Evolutionary conservation across 1,140 invertebrate species (phyloP), one percentile per base, ranked within the genome.

Genomic region (Zaprionus tsacasi): DNA sequence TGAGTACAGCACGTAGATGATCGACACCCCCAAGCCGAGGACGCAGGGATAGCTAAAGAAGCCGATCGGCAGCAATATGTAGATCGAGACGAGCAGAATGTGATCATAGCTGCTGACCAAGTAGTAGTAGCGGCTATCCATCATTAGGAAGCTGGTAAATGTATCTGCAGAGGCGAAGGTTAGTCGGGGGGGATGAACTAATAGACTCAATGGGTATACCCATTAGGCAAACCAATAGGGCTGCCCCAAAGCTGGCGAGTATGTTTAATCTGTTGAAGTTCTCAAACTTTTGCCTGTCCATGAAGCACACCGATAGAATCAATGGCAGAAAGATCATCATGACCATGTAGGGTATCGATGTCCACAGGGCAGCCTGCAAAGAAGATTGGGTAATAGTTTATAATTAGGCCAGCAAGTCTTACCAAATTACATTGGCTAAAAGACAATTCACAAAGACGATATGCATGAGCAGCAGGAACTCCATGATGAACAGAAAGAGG

Each of bases 1-100:
- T 1, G 45, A 1, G 8, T 25, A 25, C 17, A 50, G 1, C 1
- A 78, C 1, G 43, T 82, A 69, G 3, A 75, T n/a, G 0, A 58
- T 0, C 0, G 67, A 69, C 10, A 78, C 55, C 0, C 4, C n/a
- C 3, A 66, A 0, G 3, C 63, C 79, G 6, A 82, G 52, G 0
- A 78, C 2, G 12, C 17, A 66, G 0, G 54, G 25, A 8, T n/a
- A 66, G 4, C 66, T 59, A 17, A 63, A 27, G 15, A 63, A 35
- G 8, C 13, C 43, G 5, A 82, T 54, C 1, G 80, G 80, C 21
- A 83, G 63, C 38, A 70, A 52, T 15, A 73, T 30, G 36, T 83
- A 83, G 0, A 82, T 13, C 15, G 69, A 57, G 8, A 60, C 6
- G 3, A 82, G 54, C 1, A 70, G 36, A 5, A 82, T 45, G 15